Evolutionary conservation across 2,888 invertebrate species (phyloP).

Genomic region (Myathropa florea): DNA sequence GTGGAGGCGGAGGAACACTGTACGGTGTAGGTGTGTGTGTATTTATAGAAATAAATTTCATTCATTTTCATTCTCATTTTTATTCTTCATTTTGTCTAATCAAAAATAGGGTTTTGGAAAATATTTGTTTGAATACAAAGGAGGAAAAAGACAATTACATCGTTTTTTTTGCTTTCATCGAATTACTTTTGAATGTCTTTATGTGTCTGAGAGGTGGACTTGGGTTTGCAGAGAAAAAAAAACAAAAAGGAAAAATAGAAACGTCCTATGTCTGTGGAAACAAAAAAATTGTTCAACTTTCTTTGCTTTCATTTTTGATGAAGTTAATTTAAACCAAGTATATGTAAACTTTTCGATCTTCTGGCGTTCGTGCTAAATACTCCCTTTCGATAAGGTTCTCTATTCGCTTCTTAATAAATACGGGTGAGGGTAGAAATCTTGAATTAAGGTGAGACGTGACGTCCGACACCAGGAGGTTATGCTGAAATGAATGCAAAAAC

Average conservation of each 20-base stretch:
- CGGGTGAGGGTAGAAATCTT: conserved; percentile 98
- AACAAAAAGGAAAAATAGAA: conserved; percentile 33
- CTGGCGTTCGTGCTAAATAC: conserved; percentile 97
- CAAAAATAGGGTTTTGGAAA: conserved; percentile 14
- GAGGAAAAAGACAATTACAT: conserved; percentile 26
- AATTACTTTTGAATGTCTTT: conserved; percentile 21
- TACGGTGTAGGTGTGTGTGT: neutral
- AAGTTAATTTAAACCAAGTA: conserved; percentile 90
- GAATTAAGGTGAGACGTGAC: conserved; percentile 98
- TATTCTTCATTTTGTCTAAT: conserved; percentile 54
- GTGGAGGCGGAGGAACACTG: neutral
- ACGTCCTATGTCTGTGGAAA: conserved; percentile 42
- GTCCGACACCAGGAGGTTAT: conserved; percentile 96
- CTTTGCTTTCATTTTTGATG: conserved; percentile 21
- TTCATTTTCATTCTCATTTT: conserved; percentile 46
- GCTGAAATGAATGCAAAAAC: conserved; percentile 83
- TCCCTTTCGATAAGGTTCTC: conserved; percentile 99
- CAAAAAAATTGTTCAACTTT: conserved; percentile 36
- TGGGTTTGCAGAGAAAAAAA: conserved; percentile 18
- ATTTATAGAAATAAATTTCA: conserved; percentile 43
- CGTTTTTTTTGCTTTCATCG: conserved; percentile 33
- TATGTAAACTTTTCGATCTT: conserved; percentile 97
- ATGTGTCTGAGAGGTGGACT: conserved; percentile 35
- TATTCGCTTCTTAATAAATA: conserved; percentile 99
- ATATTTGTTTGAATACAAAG: conserved; percentile 11